Base-by-base conservation (phyloP, 2,888 invertebrate genomes). In the Volucella bombylans region DNA sequence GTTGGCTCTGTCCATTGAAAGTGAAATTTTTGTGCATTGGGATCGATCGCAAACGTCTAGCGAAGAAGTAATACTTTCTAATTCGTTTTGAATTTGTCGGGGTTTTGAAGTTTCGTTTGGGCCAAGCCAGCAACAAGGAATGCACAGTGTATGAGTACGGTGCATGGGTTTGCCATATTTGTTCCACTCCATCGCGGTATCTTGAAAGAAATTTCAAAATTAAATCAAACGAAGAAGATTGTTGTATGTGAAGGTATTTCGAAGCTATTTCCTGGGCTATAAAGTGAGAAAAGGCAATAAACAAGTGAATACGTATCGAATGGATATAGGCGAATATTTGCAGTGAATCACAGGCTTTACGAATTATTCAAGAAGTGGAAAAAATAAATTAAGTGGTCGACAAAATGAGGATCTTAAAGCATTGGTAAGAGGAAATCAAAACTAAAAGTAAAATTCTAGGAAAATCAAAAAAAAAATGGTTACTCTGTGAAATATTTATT, bases 401-500 rank as follows among this genome's bases (percentile, higher is more conserved):
- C 74, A 87, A 88, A 87, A 90, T 90, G 90, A 89, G 90, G 87
- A 90, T 90, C 77, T 85, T 90, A 23, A 90, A 90, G 87, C 89
- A 90, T 87, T 90, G 91, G 91, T 90, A 88, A 89, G 89, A 50
- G 39, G 54, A 52, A 31, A 14, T 47, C 15, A 49, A 15, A 15
- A 31, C 31, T 6, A 1, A 31, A 6, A 31, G 6, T 0, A 31
- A 23, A 4, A 23, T 23, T 23, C 4, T 23, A 23, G 4, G 3
- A 23, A 23, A 23, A 31, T 31, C 18, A 23, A 1, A 18, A 23
- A n/a, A n/a, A n/a, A n/a, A n/a, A n/a, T n/a, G 18, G 18, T 23
- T 23, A 23, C 18, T 23, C 31, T 31, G 31, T 6, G 31, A 31
- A 6, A 23, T 23, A 23, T 3, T n/a, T n/a, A n/a, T n/a, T n/a